Percentiles rank a stretch among this genome's conserved stretches.
Conservation (phyloP, 1,140 invertebrate genomes). For the Arctopsyche grandis region DNA sequence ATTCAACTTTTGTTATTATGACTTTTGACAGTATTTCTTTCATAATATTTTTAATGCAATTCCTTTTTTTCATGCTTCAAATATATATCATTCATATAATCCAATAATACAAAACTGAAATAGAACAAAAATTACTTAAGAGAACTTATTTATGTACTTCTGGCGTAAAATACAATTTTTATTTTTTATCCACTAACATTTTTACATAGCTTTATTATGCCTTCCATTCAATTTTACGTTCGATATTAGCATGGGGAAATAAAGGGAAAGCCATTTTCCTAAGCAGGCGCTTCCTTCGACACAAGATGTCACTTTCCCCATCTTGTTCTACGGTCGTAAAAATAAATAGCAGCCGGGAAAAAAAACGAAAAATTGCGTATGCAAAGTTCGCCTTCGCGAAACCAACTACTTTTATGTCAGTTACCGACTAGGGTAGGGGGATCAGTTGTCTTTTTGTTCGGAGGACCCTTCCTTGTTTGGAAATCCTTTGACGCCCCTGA, state of each 20-base stretch:
- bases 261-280: background rate
- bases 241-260: background rate
- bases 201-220: no score
- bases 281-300: background rate
- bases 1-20: no score
- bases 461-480: background rate
- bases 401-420: background rate
- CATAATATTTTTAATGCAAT: no score
- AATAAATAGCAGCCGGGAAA: constrained; percentile 14
- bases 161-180: no score
- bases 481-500: constrained; percentile 14
- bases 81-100: no score
- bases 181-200: no score
- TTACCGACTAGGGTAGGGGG: background rate
- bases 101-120: no score
- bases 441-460: background rate
- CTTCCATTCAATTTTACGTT: background rate
- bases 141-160: no score
- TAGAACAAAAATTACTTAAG: no score
- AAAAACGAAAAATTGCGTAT: constrained; percentile 9
- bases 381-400: background rate
- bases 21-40: no score
- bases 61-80: no score
- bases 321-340: constrained; percentile 8
- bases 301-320: background rate